Conservation (phyloP, 2,797 vertebrate species). For the Psittacula derbiana region DNA sequence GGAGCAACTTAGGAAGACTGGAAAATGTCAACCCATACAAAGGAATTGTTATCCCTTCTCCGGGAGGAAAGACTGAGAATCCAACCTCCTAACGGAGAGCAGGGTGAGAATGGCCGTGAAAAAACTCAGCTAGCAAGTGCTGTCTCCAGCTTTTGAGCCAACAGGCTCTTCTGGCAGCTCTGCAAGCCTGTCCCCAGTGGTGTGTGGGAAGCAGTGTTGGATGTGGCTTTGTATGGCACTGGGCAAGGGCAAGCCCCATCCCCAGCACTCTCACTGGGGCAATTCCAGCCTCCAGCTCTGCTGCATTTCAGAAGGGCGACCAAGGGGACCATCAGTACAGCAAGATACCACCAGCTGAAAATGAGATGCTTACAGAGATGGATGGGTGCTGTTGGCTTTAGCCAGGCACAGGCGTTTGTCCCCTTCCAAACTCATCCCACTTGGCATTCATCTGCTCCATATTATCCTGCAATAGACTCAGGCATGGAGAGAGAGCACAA, state of each 20-base stretch:
- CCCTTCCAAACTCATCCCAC: not conserved
- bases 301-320: not conserved
- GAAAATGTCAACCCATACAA: not conserved
- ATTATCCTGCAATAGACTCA: accelerated
- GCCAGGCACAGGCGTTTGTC: not conserved
- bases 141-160: not conserved
- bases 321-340: not conserved
- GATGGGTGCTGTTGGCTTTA: not conserved
- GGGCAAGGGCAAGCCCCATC: not conserved
- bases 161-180: not conserved
- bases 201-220: not conserved
- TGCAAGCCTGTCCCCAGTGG: not conserved
- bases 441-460: not conserved
- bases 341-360: not conserved
- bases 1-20: not conserved
- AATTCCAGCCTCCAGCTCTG: not conserved
- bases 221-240: not conserved
- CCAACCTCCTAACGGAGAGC: not conserved
- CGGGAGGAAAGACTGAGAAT: not conserved
- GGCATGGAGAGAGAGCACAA: not conserved
- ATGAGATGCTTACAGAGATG: not conserved
- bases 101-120: not conserved
- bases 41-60: not conserved
- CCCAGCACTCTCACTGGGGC: not conserved
- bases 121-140: not conserved